Evolutionary conservation across 1,140 invertebrate genomes (phyloP), one percentile per base, ranked within the genome.

Genomic region (Caenorhabditis tropicalis): DNA sequence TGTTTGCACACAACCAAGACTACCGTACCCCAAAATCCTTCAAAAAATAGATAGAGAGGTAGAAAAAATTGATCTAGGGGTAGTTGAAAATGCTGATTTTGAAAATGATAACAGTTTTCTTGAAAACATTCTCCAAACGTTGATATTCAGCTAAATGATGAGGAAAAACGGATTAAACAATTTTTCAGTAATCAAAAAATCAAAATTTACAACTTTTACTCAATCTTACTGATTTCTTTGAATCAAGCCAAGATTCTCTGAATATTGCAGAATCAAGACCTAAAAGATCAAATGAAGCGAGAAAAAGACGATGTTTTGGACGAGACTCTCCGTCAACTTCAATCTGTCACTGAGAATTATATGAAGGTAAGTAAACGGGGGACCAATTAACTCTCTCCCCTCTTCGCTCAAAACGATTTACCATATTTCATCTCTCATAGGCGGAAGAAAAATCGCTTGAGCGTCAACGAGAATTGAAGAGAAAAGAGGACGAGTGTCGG

Each of bases 301-400:
- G 82, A 82, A 46, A 82, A 74, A 33, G 82, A 82, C 48, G 82
- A 82, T 33, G 82, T 82, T 16, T 16, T 82, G 16, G 83, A 84
- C 46, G 83, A 84, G 39, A 53, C 65, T 10, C 36, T 84, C 21
- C 65, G 65, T 16, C 65, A 84, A 48, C 46, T 74, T 10, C 19
- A 84, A 5, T n/a, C 51, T 46, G 49, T 84, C 46, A 49, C 43
- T 16, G 83, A 60, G 48, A 84, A 27, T 46, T 65, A 46, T 82
- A 82, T 74, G 82, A 82, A 74, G 19, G 82, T 70, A 36, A 82
- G 82, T n/a, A 6, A 4, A 36, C n/a, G n/a, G 33, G 53, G n/a
- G 53, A 58, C 12, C 53, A 58, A 58, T 58, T 58, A 58, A 12
- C 24, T 5, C n/a, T n/a, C n/a, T 27, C n/a, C 24, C 5, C 53